A percentile compares a stretch with the other conserved stretches of the same genome.
phyloP scores from a whole-genome alignment of 1,140 invertebrate genomes.

The Drosophila parvula region DNA sequence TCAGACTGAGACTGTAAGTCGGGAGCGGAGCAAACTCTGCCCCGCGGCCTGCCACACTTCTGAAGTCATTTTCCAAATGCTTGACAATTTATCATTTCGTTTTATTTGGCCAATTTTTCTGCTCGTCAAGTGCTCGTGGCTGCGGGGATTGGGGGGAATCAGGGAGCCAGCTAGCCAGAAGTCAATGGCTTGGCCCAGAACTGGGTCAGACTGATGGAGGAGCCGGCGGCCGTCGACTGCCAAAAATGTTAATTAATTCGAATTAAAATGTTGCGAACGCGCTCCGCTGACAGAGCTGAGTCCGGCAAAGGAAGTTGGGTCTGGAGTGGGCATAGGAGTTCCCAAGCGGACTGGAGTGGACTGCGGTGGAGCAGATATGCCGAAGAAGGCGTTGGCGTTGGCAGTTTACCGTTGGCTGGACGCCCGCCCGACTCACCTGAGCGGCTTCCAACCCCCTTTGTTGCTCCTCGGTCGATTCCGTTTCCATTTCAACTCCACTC shows the following conservation, averaged over 20 bases:
- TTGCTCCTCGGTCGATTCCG: constrained; percentile 26
- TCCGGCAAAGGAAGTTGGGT: constrained; percentile 28
- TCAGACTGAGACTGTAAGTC: constrained; percentile 25
- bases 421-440: constrained; percentile 61
- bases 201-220: constrained; percentile 53
- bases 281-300: constrained; percentile 38
- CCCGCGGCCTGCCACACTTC: constrained; percentile 67
- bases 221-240: constrained; percentile 42
- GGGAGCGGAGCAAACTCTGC: constrained; percentile 24
- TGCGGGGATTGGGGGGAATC: not conserved
- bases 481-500: constrained; percentile 13
- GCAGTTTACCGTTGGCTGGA: constrained; percentile 71
- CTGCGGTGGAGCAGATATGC: constrained; percentile 56
- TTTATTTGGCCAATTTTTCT: constrained; percentile 56
- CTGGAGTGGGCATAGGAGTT: constrained; percentile 28
- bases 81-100: constrained; percentile 64
- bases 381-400: constrained; percentile 74
- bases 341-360: constrained; percentile 24
- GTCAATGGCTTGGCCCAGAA: constrained; percentile 58
- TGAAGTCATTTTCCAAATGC: constrained; percentile 69
- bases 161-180: constrained; percentile 25
- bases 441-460: constrained; percentile 33
- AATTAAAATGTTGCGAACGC: constrained; percentile 70
- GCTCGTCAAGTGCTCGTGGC: constrained; percentile 51
- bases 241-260: constrained; percentile 76